Base-by-base conservation (phyloP, 2,797 vertebrate species). In the Pelodytes ibericus region DNA sequence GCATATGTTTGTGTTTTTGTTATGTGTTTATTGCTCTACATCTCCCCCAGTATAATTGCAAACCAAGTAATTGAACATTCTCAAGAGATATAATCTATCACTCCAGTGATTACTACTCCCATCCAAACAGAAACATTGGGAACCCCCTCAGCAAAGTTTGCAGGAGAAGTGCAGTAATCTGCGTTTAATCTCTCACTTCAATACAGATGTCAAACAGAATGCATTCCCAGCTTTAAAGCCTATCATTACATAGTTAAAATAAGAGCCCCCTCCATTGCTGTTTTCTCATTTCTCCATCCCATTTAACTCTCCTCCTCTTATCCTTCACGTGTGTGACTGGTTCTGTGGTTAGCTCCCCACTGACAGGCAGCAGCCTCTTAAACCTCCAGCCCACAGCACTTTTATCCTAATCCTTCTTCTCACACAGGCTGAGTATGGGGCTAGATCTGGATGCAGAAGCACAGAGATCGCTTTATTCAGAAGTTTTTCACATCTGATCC, bases 251-350 rank as follows among this genome's bases (percentile, higher is more conserved):
- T 31, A 51, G 61, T 77, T 72, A 77, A 77, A 20, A 18, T 60
- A 66, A 16, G 33, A 47, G 56, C 10, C 53, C 73, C 65, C 36
- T 63, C 26, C 30, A 16, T 53, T n/a, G n/a, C 75, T 67, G 41
- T 51, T 47, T 59, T 63, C 60, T 25, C 18, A 59, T 67, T 60
- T 61, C 69, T 60, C 64, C 62, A 72, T 66, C 69, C 69, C 69
- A 49, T 68, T 68, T 65, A 30, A 49, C 53, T 56, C 64, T 58
- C 72, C 68, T 65, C 59, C 51, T n/a, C 26, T 60, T 26, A 22
- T 63, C 65, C 15, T 80, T 72, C 67, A 76, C 75, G 72, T 79
- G 79, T 77, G 72, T 79, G 80, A 41, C 67, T 57, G 72, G 81
- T 63, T 65, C 67, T 67, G 71, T 79, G 69, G 67, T 15, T 49